A percentile compares a stretch with the other conserved stretches of the same genome.
phyloP scores from a whole-genome alignment of 2,113 vertebrate species.

The Poecile atricapillus region DNA sequence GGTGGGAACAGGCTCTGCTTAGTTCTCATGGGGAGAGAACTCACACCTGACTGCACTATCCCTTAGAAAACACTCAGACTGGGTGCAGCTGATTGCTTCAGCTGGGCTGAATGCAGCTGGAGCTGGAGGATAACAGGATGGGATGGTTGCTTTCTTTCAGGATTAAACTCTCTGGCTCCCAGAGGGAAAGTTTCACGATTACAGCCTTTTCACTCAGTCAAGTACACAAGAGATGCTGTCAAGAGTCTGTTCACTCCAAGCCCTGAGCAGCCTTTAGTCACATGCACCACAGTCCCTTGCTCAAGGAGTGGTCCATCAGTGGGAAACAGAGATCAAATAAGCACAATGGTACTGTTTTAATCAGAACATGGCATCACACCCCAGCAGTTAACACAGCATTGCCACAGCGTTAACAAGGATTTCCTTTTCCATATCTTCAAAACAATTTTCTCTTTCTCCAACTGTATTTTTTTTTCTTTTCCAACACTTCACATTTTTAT shows the following conservation, averaged over 20 bases:
- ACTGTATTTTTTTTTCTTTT: not conserved
- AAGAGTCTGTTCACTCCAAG: not conserved
- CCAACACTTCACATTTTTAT: not conserved
- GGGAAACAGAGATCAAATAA: not conserved
- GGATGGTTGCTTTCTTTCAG: not conserved
- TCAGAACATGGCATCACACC: not conserved
- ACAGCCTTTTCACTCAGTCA: not conserved
- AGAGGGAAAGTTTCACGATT: not conserved
- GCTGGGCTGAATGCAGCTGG: not conserved
- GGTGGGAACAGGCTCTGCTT: not conserved
- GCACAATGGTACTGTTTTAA: not conserved
- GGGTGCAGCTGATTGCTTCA: not conserved
- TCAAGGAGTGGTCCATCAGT: not conserved
- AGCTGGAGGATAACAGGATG: accelerated
- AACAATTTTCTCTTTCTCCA: not conserved
- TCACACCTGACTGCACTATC: not conserved
- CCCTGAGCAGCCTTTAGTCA: not conserved
- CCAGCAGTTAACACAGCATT: not conserved
- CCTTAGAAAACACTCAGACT: not conserved
- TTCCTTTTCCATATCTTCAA: not conserved
- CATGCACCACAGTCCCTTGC: not conserved
- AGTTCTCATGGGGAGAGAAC: not conserved
- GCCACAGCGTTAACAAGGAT: not conserved
- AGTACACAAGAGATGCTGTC: not conserved
- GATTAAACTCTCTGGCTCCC: not conserved